Evolutionary conservation across 2,797 vertebrate genomes (phyloP).

Genomic region (Telmatherina bonti): DNA sequence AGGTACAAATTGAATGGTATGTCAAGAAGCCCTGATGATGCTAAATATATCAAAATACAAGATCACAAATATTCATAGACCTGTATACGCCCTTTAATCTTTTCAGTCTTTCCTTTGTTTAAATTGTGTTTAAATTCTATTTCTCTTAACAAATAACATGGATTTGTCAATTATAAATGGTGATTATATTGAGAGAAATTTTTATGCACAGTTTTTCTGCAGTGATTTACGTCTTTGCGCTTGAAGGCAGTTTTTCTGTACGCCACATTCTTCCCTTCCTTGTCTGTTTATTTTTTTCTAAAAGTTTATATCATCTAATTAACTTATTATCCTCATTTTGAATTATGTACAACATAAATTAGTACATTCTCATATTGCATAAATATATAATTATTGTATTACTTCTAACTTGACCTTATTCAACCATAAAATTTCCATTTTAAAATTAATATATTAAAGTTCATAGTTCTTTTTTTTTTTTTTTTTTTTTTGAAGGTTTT

Average conservation of each 20-base stretch:
- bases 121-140: background rate
- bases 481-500: background rate
- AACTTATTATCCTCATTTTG: background rate
- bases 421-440: too few species aligned
- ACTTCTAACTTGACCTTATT: background rate
- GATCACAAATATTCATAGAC: background rate
- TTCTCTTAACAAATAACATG: background rate
- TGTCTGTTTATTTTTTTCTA: too few species aligned
- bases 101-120: background rate
- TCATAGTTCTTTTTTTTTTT: background rate
- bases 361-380: background rate
- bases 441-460: too few species aligned
- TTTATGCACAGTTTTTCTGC: too few species aligned
- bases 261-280: too few species aligned
- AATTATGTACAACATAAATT: too few species aligned
- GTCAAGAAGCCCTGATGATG: background rate
- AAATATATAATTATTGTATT: background rate
- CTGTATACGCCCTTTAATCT: background rate
- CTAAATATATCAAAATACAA: conserved; percentile 7
- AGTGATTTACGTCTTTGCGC: too few species aligned
- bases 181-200: background rate
- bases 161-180: background rate
- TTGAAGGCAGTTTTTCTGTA: too few species aligned
- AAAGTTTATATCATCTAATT: too few species aligned
- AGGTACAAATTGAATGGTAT: background rate